phyloP scores from a whole-genome alignment of 92 coral and sea anemone species.

The Muricea muricata region DNA sequence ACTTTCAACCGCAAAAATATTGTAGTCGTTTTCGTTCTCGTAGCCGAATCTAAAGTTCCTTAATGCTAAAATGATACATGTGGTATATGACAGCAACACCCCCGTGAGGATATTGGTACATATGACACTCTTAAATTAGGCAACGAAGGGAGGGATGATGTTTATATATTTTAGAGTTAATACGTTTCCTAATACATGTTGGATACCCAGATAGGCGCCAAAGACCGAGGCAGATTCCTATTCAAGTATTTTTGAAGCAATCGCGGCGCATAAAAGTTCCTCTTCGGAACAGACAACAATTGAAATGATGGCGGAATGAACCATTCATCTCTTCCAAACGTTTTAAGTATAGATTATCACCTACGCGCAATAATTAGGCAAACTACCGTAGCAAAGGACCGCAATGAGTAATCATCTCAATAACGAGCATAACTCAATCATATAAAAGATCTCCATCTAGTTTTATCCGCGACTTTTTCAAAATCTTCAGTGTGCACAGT shows the following conservation, averaged over 20 bases:
- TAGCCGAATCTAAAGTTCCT: too few species aligned
- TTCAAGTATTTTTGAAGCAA: not conserved
- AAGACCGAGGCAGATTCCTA: not conserved
- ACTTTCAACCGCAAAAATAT: too few species aligned
- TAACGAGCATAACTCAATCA: not conserved
- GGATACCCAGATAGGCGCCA: not conserved
- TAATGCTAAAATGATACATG: too few species aligned
- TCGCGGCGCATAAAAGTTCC: not conserved
- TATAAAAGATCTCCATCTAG: not conserved
- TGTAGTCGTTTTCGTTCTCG: too few species aligned
- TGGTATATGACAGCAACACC: too few species aligned
- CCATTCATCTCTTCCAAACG: conserved; percentile 26
- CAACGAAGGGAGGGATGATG: not conserved
- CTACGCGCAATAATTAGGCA: conserved; percentile 28
- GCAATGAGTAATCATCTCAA: not conserved
- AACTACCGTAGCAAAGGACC: not conserved
- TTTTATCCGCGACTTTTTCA: too few species aligned
- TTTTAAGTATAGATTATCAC: conserved; percentile 17
- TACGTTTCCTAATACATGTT: too few species aligned
- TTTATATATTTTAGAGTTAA: too few species aligned
- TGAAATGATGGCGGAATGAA: not conserved
- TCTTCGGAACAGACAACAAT: not conserved
- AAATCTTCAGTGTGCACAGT: too few species aligned
- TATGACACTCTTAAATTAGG: too few species aligned
- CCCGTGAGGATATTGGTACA: too few species aligned